Evolutionary conservation across 2,888 invertebrate genomes (phyloP).

Genomic region (Maniola hyperantus): DNA sequence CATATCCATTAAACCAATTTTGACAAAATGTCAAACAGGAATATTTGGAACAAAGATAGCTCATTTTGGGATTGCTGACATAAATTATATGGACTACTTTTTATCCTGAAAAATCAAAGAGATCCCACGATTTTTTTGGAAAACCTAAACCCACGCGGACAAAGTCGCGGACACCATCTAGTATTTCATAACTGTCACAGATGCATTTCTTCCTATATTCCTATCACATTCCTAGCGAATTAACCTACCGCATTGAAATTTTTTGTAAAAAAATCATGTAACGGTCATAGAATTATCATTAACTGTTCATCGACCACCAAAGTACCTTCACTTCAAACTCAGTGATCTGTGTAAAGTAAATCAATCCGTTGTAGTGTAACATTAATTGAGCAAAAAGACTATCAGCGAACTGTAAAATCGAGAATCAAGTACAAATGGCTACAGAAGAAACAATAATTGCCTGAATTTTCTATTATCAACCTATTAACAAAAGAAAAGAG

Average conservation of each 20-base stretch:
- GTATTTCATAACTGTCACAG: too few species aligned
- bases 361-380: conserved; percentile 4
- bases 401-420: neutral
- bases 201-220: too few species aligned
- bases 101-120: too few species aligned
- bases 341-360: conserved; percentile 2
- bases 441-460: neutral
- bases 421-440: neutral
- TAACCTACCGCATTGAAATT: neutral
- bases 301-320: neutral
- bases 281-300: neutral
- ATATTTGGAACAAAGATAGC: too few species aligned
- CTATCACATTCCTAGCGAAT: too few species aligned
- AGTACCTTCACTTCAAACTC: neutral
- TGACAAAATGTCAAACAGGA: too few species aligned
- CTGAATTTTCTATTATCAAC: neutral
- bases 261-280: neutral
- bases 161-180: too few species aligned
- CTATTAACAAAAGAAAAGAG: neutral
- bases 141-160: too few species aligned
- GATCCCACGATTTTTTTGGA: too few species aligned
- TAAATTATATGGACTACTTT: too few species aligned
- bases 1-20: too few species aligned
- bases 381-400: conserved; percentile 1
- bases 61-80: too few species aligned